phyloP scores from a whole-genome alignment of 2,797 vertebrate species.

The Cossypha polioptera region DNA sequence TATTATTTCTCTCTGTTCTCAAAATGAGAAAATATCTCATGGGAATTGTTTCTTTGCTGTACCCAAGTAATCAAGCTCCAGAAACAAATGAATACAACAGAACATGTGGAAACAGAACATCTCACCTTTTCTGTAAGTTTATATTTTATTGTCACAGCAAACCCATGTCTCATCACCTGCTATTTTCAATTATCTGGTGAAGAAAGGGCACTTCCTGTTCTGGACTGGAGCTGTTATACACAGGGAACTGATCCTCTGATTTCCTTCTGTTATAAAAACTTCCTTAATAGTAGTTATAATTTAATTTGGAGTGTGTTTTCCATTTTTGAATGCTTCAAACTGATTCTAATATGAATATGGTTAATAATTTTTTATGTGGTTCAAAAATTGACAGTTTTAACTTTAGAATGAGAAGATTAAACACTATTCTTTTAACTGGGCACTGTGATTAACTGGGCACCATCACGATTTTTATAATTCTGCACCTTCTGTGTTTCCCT shows the following conservation, averaged over 20 bases:
- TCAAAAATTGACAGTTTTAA: neutral
- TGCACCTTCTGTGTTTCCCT: neutral
- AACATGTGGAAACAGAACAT: neutral
- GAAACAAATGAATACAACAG: slow-evolving; percentile 1
- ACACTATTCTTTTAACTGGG: neutral
- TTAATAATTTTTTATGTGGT: neutral
- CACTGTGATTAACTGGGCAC: neutral
- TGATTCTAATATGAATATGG: neutral
- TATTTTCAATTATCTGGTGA: neutral
- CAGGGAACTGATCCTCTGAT: neutral
- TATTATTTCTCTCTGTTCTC: neutral
- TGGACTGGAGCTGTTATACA: rapidly evolving
- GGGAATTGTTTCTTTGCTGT: slow-evolving; percentile 17
- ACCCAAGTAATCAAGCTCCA: neutral
- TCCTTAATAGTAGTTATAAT: neutral
- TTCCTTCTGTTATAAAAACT: neutral
- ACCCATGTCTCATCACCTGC: neutral
- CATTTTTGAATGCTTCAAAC: neutral
- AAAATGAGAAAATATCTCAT: slow-evolving; percentile 29
- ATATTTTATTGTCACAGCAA: neutral
- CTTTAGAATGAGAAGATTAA: neutral
- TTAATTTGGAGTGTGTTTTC: neutral
- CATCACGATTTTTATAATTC: neutral
- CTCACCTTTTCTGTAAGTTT: neutral
- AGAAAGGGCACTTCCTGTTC: neutral